Percentiles rank a stretch among this genome's conserved stretches.
Evolutionary conservation across 1,140 invertebrate species (phyloP).

Genomic region (Lucilia cuprina): DNA sequence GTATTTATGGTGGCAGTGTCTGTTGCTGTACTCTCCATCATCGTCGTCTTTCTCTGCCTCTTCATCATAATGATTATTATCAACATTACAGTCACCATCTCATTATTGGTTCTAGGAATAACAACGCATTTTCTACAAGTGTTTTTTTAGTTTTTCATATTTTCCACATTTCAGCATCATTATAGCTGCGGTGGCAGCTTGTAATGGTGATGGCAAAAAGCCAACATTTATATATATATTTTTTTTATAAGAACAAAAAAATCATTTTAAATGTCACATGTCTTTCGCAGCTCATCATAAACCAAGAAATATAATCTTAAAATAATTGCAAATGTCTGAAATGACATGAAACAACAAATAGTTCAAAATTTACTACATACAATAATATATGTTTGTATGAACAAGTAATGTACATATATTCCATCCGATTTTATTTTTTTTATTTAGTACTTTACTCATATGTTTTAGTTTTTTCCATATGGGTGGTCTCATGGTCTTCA

Average conservation of each 20-base stretch:
- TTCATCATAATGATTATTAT: not conserved
- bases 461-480: not conserved
- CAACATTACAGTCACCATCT: not conserved
- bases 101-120: conserved; percentile 10
- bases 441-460: not conserved
- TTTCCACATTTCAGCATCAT: not conserved
- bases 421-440: not conserved
- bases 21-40: not conserved
- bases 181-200: not conserved
- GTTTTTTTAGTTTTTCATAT: not conserved
- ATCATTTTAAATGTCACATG: conserved; percentile 1
- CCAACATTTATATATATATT: not conserved
- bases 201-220: not conserved
- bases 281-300: conserved; percentile 2
- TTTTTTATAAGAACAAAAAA: not conserved
- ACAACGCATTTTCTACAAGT: not conserved
- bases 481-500: not conserved
- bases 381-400: not conserved
- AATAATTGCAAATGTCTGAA: conserved; percentile 17
- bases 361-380: not conserved
- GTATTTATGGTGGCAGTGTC: not conserved
- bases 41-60: too few species aligned
- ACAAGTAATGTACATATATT: not conserved
- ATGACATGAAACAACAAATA: conserved; percentile 15
- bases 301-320: conserved; percentile 12